phyloP scores from a whole-genome alignment of 2,797 vertebrate species.

The Cossypha dichroa region DNA sequence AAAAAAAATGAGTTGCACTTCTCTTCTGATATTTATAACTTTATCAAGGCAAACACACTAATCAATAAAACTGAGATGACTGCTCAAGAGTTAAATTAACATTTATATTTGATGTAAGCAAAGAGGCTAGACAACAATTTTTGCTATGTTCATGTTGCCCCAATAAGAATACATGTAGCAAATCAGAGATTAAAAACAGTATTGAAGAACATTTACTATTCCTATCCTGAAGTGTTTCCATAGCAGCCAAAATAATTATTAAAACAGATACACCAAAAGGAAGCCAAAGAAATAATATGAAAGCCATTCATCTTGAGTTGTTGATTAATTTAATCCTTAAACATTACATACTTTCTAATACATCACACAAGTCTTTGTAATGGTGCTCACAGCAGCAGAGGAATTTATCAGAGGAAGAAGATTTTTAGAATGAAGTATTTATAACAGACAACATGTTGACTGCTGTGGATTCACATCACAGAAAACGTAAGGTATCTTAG shows the following conservation, averaged over 20 bases:
- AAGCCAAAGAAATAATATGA: slow-evolving; percentile 5
- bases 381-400: neutral
- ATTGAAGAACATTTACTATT: slow-evolving; percentile 25
- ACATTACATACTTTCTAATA: neutral
- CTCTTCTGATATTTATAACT: neutral
- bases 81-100: neutral
- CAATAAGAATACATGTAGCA: neutral
- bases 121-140: neutral
- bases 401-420: neutral
- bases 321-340: slow-evolving; percentile 1
- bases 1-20: neutral
- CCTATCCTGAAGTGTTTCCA: slow-evolving; percentile 52
- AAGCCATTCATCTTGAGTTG: neutral
- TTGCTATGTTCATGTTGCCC: neutral
- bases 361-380: neutral
- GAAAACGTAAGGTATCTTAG: neutral
- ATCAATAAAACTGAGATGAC: neutral
- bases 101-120: neutral
- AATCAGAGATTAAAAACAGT: neutral
- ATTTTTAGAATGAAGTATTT: neutral
- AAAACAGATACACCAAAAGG: slow-evolving; percentile 16
- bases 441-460: neutral
- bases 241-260: slow-evolving; percentile 60
- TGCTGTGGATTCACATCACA: neutral
- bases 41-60: neutral